Percentiles rank a stretch among this genome's conserved stretches.
These are phyloP conservation scores for Lacerta agilis DNA, from an alignment of 2,797 vertebrate species.

Conservation along the genomic window DNA sequence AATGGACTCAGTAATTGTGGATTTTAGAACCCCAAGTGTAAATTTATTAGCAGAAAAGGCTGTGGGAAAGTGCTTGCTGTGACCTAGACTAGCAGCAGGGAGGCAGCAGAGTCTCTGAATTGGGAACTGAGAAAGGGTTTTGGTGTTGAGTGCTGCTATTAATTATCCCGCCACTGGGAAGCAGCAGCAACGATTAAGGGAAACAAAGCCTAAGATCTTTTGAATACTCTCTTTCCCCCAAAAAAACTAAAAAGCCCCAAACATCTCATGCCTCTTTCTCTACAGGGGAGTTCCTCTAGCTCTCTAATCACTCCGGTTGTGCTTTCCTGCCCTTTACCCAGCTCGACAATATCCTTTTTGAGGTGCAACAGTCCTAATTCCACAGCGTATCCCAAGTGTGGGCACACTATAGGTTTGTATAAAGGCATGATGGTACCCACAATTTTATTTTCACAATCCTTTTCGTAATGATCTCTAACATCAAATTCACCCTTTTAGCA, in stretches of 20 bases:
- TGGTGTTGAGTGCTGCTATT: neutral
- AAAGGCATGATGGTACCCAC: no score
- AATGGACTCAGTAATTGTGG: no score
- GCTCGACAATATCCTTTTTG: neutral
- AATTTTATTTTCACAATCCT: neutral
- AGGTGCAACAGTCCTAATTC: neutral
- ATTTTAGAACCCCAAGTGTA: no score
- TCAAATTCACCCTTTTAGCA: neutral
- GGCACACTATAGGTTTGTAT: neutral
- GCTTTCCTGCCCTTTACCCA: neutral
- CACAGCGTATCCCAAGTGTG: neutral
- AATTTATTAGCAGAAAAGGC: neutral
- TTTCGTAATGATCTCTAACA: neutral
- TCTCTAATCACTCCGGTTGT: no score
- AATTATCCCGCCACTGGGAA: neutral
- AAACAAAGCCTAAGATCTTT: neutral
- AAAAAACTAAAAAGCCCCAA: neutral
- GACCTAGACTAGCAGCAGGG: neutral
- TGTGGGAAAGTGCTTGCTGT: neutral
- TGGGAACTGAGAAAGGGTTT: neutral
- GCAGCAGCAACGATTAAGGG: neutral
- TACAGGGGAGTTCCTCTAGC: neutral
- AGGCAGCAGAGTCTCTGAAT: neutral
- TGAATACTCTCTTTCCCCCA: no score
- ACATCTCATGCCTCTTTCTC: neutral